Evolutionary conservation across 2,113 vertebrate species (phyloP).

Genomic region (Phodopus roborovskii): DNA sequence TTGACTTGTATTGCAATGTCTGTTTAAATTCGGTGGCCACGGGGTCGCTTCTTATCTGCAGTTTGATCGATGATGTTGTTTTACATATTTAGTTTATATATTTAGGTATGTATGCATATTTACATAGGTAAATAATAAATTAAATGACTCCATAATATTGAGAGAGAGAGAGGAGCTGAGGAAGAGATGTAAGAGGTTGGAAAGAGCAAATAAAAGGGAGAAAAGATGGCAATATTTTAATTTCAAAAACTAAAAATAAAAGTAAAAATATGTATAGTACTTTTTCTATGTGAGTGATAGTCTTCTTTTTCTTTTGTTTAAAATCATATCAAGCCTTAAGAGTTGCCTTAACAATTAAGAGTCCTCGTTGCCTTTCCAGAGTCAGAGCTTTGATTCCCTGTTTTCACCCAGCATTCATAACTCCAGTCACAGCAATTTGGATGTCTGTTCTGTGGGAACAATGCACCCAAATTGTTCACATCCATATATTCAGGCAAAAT

Average conservation of each 20-base stretch:
- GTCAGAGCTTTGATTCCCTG: background rate
- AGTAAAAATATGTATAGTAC: background rate
- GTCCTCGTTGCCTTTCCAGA: background rate
- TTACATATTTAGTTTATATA: background rate
- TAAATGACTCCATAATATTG: background rate
- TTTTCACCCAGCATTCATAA: background rate
- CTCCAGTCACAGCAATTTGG: background rate
- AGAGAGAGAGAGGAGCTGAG: background rate
- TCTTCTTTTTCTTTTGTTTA: background rate
- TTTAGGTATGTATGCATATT: background rate
- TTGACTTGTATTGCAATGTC: background rate
- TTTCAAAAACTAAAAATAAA: background rate
- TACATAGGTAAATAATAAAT: background rate
- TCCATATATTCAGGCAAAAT: background rate
- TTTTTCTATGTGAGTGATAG: background rate
- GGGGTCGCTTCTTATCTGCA: background rate
- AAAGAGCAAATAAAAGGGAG: background rate
- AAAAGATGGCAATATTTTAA: background rate
- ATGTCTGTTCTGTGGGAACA: background rate
- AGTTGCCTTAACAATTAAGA: background rate
- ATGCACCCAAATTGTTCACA: background rate
- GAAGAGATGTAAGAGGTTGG: background rate
- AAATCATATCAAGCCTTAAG: background rate
- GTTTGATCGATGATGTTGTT: background rate
- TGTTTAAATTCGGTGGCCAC: background rate